Evolutionary conservation across 1,140 invertebrate genomes (phyloP), one percentile per base, ranked within the genome.

Genomic region (Asbolus verrucosus): DNA sequence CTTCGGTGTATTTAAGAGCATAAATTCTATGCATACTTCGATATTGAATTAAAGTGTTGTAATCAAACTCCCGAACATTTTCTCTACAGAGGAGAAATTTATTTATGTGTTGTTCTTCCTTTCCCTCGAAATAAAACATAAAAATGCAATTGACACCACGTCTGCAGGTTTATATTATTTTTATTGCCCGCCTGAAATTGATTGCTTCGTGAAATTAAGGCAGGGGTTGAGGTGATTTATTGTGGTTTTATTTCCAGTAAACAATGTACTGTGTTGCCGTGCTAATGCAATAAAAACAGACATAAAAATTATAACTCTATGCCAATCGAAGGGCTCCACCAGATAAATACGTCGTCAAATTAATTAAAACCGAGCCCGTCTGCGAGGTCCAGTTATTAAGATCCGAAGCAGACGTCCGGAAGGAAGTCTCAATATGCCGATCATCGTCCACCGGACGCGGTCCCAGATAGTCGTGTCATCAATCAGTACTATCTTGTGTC

Each of bases 21-120:
- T 79, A 79, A 79, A 79, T 79, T 79, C 77, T 79, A 78, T 78
- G 78, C 78, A 79, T 79, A 79, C 78, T 79, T 79, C 78, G 77
- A 77, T 78, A 79, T 79, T 78, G 78, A 77, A 79, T 79, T 79
- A 79, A 78, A 79, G 76, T 77, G 77, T 78, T 78, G 76, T 78
- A 79, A 79, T 79, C 78, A 79, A 78, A 79, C 74, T 75, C 74
- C 61, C 70, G 67, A 68, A 69, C 62, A 74, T 74, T 75, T 69
- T 75, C 68, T 67, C n/a, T 14, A 9, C 39, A 18, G 15, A 2
- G 36, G 72, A 30, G 69, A 78, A 79, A 78, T 79, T 79, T 79
- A 78, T 79, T 79, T 79, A 78, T 79, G 75, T 78, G 67, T 69
- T 62, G 59, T 63, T 69, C 38, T 63, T 63, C 41, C 31, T 60